A percentile compares a stretch with the other conserved stretches of the same genome.
Evolutionary conservation across 2,797 vertebrate species (phyloP).

Genomic region (Anas georgica): DNA sequence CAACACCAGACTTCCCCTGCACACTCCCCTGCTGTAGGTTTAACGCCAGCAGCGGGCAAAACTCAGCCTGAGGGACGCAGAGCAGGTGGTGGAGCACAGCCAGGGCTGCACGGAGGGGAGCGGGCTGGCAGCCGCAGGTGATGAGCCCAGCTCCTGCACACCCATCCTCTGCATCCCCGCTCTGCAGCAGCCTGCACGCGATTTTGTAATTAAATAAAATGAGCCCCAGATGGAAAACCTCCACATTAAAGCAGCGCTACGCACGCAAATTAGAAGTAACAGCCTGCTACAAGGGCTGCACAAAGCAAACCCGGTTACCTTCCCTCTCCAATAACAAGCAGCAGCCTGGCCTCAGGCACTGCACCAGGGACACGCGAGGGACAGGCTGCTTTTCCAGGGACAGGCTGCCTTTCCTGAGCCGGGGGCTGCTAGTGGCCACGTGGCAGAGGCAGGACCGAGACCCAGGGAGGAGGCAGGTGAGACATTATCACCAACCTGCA

Average conservation of each 20-base stretch:
- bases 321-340: background rate
- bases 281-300: background rate
- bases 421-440: accelerated
- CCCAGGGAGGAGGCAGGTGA: background rate
- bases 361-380: background rate
- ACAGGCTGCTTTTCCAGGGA: background rate
- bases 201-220: background rate
- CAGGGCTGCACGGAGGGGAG: accelerated
- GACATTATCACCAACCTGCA: accelerated
- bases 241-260: background rate
- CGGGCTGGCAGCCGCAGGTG: background rate
- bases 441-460: background rate
- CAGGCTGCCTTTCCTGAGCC: background rate
- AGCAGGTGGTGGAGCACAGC: accelerated
- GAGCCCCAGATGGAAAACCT: background rate
- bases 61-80: background rate
- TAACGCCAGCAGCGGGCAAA: background rate
- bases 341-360: accelerated
- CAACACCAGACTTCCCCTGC: background rate
- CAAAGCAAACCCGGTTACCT: background rate
- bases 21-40: no score
- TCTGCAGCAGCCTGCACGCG: accelerated
- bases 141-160: background rate
- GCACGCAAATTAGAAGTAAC: background rate
- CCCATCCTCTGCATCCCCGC: background rate